phyloP scores from a whole-genome alignment of 2,113 vertebrate species.

The Aptenodytes forsteri region DNA sequence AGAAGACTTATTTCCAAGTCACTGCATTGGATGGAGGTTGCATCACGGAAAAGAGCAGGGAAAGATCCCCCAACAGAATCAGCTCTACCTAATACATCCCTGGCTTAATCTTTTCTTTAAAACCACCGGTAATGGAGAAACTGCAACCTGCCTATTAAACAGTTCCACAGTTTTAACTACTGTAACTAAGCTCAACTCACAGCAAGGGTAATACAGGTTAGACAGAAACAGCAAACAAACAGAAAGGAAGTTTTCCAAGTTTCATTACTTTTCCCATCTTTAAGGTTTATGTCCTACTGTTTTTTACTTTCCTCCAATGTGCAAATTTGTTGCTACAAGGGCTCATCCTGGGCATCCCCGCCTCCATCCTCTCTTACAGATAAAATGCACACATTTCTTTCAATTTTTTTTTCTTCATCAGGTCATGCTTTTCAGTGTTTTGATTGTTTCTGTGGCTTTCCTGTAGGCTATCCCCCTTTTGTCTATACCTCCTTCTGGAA shows the following conservation, averaged over 20 bases:
- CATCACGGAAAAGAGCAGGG: background rate
- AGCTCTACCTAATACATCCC: background rate
- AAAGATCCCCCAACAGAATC: background rate
- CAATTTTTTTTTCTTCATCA: background rate
- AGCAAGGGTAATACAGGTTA: background rate
- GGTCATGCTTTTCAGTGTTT: background rate
- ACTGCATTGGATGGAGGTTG: rapidly evolving
- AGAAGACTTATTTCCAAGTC: background rate
- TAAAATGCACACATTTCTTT: background rate
- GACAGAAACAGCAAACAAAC: background rate
- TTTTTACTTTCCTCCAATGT: background rate
- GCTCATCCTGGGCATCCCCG: background rate
- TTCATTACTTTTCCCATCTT: background rate
- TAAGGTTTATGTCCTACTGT: background rate
- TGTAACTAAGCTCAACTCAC: background rate
- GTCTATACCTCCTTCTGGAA: background rate
- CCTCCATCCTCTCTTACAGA: background rate
- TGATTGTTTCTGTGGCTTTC: background rate
- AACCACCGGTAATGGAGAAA: background rate
- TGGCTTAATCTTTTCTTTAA: background rate
- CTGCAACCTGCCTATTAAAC: background rate
- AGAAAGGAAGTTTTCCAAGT: background rate
- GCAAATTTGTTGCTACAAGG: background rate
- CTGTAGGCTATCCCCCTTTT: background rate
- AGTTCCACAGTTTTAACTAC: background rate